These are phyloP conservation scores for Eupithecia centaureata DNA, from an alignment of 2,888 invertebrate genomes.

Conservation along the genomic window DNA sequence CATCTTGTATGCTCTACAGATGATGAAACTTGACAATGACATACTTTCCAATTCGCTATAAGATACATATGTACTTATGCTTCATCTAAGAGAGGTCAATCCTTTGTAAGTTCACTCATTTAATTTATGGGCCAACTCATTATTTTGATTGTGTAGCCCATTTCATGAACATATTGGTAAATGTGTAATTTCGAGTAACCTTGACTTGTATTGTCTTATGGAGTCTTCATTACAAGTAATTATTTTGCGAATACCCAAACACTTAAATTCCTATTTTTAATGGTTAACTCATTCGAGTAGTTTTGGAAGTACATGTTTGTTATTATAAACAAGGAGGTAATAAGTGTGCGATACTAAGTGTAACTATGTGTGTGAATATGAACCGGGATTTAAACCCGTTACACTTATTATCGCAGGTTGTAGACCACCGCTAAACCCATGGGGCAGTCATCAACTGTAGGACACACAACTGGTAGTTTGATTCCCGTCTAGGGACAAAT, in stretches of 20 bases:
- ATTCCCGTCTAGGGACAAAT: no score
- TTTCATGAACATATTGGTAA: slow-evolving; percentile 14
- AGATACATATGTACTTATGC: slow-evolving; percentile 54
- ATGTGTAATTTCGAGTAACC: neutral
- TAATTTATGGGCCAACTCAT: slow-evolving; percentile 25
- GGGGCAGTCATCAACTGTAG: neutral
- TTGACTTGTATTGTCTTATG: neutral
- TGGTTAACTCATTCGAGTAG: no score
- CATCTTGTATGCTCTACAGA: slow-evolving; percentile 47
- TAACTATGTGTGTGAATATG: no score
- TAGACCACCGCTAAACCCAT: neutral
- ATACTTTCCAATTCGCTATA: slow-evolving; percentile 64
- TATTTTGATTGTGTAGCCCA: slow-evolving; percentile 26
- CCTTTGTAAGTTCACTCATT: slow-evolving; percentile 29
- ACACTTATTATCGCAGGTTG: neutral
- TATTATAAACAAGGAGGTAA: no score
- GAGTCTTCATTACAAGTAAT: no score
- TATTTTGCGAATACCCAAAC: no score
- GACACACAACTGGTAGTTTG: no score
- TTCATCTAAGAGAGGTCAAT: slow-evolving; percentile 41
- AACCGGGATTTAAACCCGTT: neutral
- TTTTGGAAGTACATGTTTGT: no score
- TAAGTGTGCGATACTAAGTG: no score
- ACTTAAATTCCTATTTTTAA: no score
- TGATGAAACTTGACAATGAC: slow-evolving; percentile 72